Evolutionary conservation across 2,888 invertebrate species (phyloP).

Genomic region (Amblyjoppa fuscipennis): DNA sequence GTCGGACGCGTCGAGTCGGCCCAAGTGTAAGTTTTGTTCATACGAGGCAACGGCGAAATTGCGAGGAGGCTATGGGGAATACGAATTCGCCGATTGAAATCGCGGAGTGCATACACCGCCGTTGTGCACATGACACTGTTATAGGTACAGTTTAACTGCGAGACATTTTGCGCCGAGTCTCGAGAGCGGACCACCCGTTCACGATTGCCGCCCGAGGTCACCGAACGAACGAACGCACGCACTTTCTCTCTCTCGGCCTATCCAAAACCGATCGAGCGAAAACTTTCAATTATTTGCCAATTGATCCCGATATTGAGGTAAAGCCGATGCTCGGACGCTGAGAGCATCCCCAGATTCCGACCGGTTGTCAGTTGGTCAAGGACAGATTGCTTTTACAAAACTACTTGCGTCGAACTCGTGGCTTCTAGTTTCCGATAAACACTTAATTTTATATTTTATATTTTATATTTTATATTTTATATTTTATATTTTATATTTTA

Average conservation of each 20-base stretch:
- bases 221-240: neutral
- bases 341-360: neutral
- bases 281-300: conserved; percentile 25
- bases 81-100: conserved; percentile 18
- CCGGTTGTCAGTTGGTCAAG: neutral
- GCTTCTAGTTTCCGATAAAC: neutral
- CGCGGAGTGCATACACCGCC: neutral
- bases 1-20: neutral
- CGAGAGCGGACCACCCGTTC: neutral
- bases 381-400: neutral
- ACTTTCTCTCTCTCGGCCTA: conserved; percentile 47
- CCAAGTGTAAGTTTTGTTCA: neutral
- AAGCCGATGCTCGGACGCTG: neutral
- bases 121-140: neutral
- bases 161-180: neutral
- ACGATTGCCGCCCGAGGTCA: conserved; percentile 20
- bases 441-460: neutral
- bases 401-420: neutral
- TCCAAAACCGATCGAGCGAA: conserved; percentile 8
- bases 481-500: too few relatives aligned
- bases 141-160: neutral
- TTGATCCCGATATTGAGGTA: neutral
- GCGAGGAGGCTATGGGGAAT: neutral
- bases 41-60: conserved; percentile 16
- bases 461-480: too few relatives aligned